These are phyloP conservation scores for Butorides virescens DNA, from an alignment of 2,113 vertebrate genomes.

Conservation along the genomic window DNA sequence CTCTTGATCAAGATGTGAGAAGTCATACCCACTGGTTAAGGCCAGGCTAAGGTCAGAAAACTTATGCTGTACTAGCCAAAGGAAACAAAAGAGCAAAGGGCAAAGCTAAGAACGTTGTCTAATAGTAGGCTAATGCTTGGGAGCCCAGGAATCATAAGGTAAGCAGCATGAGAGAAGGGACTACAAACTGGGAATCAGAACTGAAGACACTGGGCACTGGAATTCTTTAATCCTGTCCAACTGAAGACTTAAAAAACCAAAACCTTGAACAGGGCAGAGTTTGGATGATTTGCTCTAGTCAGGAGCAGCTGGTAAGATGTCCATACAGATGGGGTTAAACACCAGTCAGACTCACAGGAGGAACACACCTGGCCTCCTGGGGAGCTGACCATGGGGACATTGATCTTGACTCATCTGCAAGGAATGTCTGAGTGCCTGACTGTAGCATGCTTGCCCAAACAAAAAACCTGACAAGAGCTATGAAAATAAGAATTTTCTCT, in stretches of 20 bases:
- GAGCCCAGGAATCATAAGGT: not conserved
- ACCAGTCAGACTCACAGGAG: not conserved
- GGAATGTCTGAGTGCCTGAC: not conserved
- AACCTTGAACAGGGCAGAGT: not conserved
- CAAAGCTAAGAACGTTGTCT: accelerated
- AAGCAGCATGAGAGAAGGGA: not conserved
- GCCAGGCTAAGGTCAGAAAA: not conserved
- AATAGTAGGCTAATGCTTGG: not conserved
- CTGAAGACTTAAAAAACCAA: accelerated
- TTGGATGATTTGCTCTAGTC: not conserved
- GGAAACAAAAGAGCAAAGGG: not conserved
- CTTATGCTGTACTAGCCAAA: not conserved
- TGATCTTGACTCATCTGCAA: accelerated
- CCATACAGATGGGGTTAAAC: not conserved
- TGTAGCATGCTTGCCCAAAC: not conserved
- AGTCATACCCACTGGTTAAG: not conserved
- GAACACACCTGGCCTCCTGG: not conserved
- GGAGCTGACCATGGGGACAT: accelerated
- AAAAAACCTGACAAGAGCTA: not conserved
- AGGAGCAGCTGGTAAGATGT: not conserved
- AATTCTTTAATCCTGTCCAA: not conserved
- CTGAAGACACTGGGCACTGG: accelerated
- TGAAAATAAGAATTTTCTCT: not conserved
- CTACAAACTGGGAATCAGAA: not conserved
- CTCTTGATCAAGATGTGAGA: not conserved